phyloP scores from a whole-genome alignment of 92 coral and sea anemone genomes.

The Muricea muricata region DNA sequence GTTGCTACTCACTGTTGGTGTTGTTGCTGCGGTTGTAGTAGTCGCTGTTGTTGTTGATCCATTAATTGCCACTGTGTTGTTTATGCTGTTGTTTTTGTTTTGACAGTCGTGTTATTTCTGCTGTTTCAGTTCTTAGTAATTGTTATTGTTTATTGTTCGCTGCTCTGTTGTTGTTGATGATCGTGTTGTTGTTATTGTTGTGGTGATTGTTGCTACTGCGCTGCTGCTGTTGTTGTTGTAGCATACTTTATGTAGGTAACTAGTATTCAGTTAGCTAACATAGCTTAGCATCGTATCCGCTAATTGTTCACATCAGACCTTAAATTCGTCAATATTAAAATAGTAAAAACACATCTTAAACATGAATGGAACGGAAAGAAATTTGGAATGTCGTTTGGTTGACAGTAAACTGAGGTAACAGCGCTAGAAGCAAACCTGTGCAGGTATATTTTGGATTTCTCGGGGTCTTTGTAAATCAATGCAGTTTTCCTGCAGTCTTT shows the following conservation, averaged over 20 bases:
- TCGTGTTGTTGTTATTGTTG: no score
- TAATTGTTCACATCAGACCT: neutral
- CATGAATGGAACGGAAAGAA: neutral
- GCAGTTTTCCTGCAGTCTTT: neutral
- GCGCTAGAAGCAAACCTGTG: neutral
- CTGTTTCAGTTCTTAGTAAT: neutral
- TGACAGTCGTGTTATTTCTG: neutral
- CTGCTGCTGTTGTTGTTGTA: no score
- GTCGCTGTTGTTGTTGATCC: neutral
- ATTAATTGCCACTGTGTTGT: no score
- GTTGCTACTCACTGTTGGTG: neutral
- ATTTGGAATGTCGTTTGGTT: neutral
- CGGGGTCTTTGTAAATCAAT: neutral
- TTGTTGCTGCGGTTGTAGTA: neutral
- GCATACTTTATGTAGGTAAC: no score
- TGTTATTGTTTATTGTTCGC: no score
- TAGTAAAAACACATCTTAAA: neutral
- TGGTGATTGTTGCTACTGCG: no score
- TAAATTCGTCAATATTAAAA: neutral
- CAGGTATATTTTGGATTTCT: no score
- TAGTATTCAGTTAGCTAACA: no score
- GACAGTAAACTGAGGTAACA: neutral
- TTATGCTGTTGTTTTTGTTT: neutral
- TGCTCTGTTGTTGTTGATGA: no score
- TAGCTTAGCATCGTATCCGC: no score